A percentile compares a stretch with the other conserved stretches of the same genome.
These are phyloP conservation scores for Clupea harengus DNA, from an alignment of 2,113 vertebrate genomes.

Conservation along the genomic window DNA sequence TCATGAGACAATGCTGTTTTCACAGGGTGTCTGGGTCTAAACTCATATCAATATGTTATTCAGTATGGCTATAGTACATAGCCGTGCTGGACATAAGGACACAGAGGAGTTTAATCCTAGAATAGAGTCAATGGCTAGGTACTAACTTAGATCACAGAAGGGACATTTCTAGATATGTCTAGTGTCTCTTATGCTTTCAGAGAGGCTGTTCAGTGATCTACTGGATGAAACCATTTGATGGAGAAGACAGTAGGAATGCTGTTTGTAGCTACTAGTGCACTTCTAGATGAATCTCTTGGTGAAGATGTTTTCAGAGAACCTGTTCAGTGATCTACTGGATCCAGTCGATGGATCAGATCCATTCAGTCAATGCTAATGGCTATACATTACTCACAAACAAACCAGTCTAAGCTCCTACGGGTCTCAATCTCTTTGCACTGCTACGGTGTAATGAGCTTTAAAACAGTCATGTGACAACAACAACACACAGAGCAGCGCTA, in stretches of 20 bases:
- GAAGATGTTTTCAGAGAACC: no score
- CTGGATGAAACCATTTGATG: no score
- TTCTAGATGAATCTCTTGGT: no score
- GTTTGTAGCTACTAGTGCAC: no score
- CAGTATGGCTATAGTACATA: not conserved
- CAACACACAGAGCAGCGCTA: not conserved
- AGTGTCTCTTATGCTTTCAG: not conserved
- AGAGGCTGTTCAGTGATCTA: no score
- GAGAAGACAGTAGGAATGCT: no score
- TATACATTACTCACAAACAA: not conserved
- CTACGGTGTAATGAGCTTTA: not conserved
- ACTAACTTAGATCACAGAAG: not conserved
- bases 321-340: not conserved
- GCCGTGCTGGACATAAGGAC: no score
- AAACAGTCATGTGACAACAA: not conserved
- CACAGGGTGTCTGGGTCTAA: conserved; percentile 44
- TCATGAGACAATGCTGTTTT: conserved; percentile 36
- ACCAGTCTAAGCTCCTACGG: not conserved
- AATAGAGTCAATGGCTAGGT: no score
- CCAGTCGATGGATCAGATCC: not conserved
- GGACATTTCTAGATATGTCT: not conserved
- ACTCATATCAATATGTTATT: conserved; percentile 61
- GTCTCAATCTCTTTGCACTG: not conserved
- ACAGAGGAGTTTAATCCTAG: not conserved
- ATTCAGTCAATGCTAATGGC: not conserved